Evolutionary conservation across 2,797 vertebrate species (phyloP).

Genomic region (Epinephelus coioides): DNA sequence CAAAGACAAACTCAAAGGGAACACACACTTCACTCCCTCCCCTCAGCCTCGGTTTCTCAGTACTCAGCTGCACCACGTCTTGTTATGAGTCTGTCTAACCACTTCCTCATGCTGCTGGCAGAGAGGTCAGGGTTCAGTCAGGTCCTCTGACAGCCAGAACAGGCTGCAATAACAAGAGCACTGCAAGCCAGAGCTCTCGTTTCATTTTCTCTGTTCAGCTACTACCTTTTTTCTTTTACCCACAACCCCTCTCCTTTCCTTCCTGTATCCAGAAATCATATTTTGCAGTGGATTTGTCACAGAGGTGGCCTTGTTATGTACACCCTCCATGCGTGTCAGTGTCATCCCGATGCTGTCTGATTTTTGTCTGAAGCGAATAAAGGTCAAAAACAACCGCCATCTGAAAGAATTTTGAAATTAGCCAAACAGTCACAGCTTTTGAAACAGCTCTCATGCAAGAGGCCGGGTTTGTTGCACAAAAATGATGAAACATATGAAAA

Average conservation of each 20-base stretch:
- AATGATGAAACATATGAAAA: conserved; percentile 43
- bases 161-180: conserved; percentile 72
- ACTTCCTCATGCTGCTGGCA: conserved; percentile 87
- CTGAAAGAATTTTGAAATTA: conserved; percentile 32
- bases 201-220: conserved; percentile 53
- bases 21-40: conserved; percentile 43
- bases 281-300: conserved; percentile 35
- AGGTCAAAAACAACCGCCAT: conserved; percentile 23
- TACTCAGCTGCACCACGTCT: conserved; percentile 58
- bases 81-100: conserved; percentile 85
- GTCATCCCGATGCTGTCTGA: conserved; percentile 5
- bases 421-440: conserved; percentile 38
- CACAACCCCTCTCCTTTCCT: conserved; percentile 13
- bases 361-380: background rate
- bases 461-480: conserved; percentile 33
- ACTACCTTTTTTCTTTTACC: conserved; percentile 30
- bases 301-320: conserved; percentile 21
- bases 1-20: conserved; percentile 56
- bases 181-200: conserved; percentile 56
- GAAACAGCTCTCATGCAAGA: conserved; percentile 40
- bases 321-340: background rate
- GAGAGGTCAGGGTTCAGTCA: conserved; percentile 70
- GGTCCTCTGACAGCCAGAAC: conserved; percentile 72
- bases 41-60: conserved; percentile 60
- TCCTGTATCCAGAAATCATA: conserved; percentile 42